Percentiles rank a stretch among this genome's conserved stretches.
Conservation (phyloP, 92 coral and sea anemone species). For the Paramuricea clavata region DNA sequence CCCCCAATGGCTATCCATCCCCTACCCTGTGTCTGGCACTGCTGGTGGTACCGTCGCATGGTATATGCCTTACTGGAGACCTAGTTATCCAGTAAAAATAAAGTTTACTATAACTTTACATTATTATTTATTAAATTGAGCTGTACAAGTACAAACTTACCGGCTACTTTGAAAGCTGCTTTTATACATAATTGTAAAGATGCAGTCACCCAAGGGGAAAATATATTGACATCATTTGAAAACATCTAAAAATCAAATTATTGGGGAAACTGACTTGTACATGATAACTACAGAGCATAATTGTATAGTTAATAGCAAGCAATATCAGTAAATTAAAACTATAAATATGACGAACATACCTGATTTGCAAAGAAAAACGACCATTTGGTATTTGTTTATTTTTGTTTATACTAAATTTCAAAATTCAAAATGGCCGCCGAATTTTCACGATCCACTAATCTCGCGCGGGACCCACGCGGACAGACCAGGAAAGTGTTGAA, state of each 20-base stretch:
- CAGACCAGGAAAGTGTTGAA: background rate
- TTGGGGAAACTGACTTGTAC: too few species aligned
- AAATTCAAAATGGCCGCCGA: constrained; percentile 31
- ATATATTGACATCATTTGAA: too few species aligned
- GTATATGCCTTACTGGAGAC: too few species aligned
- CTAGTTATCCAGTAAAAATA: too few species aligned
- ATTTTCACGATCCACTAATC: background rate
- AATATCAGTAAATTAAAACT: background rate
- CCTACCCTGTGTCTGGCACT: too few species aligned
- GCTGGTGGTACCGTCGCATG: too few species aligned
- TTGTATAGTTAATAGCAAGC: background rate
- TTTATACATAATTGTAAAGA: background rate
- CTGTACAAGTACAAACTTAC: background rate
- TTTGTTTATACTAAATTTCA: background rate
- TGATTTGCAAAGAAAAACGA: background rate
- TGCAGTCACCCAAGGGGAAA: too few species aligned
- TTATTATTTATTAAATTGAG: too few species aligned
- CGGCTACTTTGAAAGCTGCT: constrained; percentile 29
- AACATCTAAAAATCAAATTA: too few species aligned
- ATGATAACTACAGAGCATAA: background rate
- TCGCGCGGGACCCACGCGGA: background rate
- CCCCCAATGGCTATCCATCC: too few species aligned
- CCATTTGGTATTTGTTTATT: background rate
- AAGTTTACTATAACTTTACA: too few species aligned
- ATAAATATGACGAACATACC: background rate